Evolutionary conservation across 2,797 vertebrate genomes (phyloP).

Genomic region (Ptychobarbus kaznakovi): DNA sequence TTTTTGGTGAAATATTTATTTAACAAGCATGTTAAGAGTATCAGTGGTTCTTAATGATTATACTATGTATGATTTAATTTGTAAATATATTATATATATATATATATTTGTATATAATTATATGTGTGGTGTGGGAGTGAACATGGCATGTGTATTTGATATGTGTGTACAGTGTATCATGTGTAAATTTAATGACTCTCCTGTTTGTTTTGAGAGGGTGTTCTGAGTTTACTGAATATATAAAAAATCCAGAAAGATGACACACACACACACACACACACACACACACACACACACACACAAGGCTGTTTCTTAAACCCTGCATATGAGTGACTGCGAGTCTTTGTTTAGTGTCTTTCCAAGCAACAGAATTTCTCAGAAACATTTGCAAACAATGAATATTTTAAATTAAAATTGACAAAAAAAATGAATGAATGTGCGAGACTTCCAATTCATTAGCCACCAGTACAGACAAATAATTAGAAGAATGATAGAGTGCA

Average conservation of each 20-base stretch:
- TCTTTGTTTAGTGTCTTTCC: not conserved
- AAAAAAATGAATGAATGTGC: not conserved
- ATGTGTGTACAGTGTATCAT: slow-evolving; percentile 27
- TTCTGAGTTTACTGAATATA: slow-evolving; percentile 60
- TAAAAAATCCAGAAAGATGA: slow-evolving; percentile 27
- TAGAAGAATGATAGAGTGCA: not conserved
- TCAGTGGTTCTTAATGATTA: not conserved
- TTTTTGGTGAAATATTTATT: not conserved
- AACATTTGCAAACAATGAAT: not conserved
- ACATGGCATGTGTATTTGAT: slow-evolving; percentile 48
- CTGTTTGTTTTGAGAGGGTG: slow-evolving; percentile 53
- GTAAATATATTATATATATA: not conserved
- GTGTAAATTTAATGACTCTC: slow-evolving; percentile 30
- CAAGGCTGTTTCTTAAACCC: too few relatives aligned
- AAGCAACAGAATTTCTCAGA: not conserved
- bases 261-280: slow-evolving; percentile 3
- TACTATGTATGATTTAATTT: not conserved
- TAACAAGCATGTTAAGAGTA: not conserved
- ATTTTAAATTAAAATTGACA: not conserved
- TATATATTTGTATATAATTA: too few relatives aligned
- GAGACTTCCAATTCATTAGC: not conserved
- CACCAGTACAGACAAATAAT: not conserved
- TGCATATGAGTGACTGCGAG: not conserved
- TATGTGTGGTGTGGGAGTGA: not conserved
- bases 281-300: too few relatives aligned